A percentile compares a stretch with the other conserved stretches of the same genome.
These are phyloP conservation scores for Somateria mollissima DNA, from an alignment of 2,797 vertebrate species.

Conservation along the genomic window DNA sequence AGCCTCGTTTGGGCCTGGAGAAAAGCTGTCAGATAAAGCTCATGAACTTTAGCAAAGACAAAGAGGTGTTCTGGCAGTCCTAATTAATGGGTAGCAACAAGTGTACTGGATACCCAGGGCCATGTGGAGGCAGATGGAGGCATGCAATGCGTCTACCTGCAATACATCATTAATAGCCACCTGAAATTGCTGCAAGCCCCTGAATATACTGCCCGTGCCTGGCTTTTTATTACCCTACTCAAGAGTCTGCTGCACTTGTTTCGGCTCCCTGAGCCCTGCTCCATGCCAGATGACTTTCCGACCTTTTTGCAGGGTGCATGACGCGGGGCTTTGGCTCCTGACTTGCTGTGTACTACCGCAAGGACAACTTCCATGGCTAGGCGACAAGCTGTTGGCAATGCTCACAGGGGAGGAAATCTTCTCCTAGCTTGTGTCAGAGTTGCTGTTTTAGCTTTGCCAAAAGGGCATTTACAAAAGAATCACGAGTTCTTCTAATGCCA, in stretches of 20 bases:
- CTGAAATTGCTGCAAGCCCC: background rate
- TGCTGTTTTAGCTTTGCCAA: slow-evolving; percentile 12
- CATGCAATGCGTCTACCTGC: background rate
- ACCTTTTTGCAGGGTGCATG: background rate
- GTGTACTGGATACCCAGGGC: background rate
- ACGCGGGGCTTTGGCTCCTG: background rate
- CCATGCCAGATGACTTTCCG: background rate
- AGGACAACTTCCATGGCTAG: background rate
- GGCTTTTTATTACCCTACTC: background rate
- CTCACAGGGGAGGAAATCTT: slow-evolving; percentile 24
- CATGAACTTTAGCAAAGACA: background rate
- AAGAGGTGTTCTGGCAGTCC: background rate
- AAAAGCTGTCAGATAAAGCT: slow-evolving; percentile 1
- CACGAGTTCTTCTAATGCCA: background rate
- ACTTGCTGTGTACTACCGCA: background rate
- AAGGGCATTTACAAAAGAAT: background rate
- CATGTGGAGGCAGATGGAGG: background rate
- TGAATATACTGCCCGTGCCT: background rate
- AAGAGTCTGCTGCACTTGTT: background rate
- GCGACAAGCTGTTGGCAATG: background rate
- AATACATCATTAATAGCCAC: background rate
- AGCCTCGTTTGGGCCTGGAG: background rate
- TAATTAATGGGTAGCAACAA: background rate
- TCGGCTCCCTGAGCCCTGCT: background rate
- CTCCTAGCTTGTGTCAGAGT: background rate